Base-by-base conservation (phyloP, 2,888 invertebrate species). In the Gryllus longicercus region DNA sequence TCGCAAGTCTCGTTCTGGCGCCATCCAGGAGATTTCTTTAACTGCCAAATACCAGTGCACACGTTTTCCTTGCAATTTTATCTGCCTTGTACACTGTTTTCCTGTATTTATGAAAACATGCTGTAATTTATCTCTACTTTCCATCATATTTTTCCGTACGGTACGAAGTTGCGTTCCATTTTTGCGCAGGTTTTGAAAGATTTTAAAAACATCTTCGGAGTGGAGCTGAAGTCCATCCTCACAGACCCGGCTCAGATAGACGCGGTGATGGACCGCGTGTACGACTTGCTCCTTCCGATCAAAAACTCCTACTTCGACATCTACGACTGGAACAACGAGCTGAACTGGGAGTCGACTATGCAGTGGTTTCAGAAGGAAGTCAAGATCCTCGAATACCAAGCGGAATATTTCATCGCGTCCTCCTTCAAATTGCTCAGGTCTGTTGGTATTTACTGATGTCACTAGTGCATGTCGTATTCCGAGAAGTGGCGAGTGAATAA, bases 121-220 rank as follows among this genome's bases (percentile, higher is more conserved):
- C 8, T 38, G 8, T 38, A 4, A 38, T 38, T 38, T 38, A 38
- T 38, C 8, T 38, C 38, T 38, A 38, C 38, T 8, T 38, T 38
- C 38, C 38, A 8, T 38, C 38, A 8, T 38, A 8, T 38, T 38
- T 38, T 38, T 38, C 38, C 8, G 38, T 38, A 38, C 4, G 0
- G 38, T 38, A 38, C 5, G 38, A 38, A 38, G 38, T 38, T 8
- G 5, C 38, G 38, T 38, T 38, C 0, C 38, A 10, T 38, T 38
- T 38, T 76, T 18, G 21, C 11, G 4, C 85, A 93, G 93, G 92
- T 95, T 0, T 89, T 96, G 5, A 92, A 95, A 84, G 95, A 96
- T 85, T 97, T 96, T 85, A 93, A 95, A 86, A 95, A 96, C 83
- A 94, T 97, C 81, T 96, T 97, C 86, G 96, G 96, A 0, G 90